Evolutionary conservation across 2,797 vertebrate genomes (phyloP), one percentile per base, ranked within the genome.

Genomic region (Pangasius mekongensis): DNA sequence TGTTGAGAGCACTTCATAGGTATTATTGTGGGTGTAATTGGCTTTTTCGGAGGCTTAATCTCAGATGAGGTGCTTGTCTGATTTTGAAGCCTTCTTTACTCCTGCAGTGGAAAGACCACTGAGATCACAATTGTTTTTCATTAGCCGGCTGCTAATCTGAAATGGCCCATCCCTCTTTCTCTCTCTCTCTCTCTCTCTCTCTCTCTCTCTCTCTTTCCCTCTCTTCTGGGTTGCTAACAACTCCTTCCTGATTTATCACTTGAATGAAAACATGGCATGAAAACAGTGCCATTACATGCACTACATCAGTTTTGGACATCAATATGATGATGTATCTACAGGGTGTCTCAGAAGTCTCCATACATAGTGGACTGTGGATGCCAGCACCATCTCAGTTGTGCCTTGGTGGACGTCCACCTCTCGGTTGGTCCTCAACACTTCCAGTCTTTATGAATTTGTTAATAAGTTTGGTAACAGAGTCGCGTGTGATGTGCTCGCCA

Each of bases 1-100:
- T 91, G 92, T 94, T 94, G 87, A 93, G 93, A 94, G 94, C 93
- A 89, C 92, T 94, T 94, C 93, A 92, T 91, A 91, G 64, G 94
- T 94, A 95, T 96, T 96, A 95, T 94, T 94, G 95, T 96, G 94
- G 87, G 92, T 90, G 92, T 96, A 96, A 96, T 96, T 95, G 94
- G 93, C 94, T 96, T 96, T 87, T 95, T 89, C 94, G 92, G 94
- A 90, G 93, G 89, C 90, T 91, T 92, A 91, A 95, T 96, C 95
- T 95, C 92, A 95, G 95, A 93, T 91, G 80, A 95, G 91, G 90
- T 91, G 93, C 94, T 93, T 94, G 93, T 95, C 93, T 96, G 94
- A 95, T 95, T 92, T 90, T 52, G 91, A 90, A 91, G 89, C 91
- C 94, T 52, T 94, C 94, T 95, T 93, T 94, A 93, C 94, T 64